Base-by-base conservation (phyloP, 2,888 invertebrate species). In the Drosophila tanythrix region DNA sequence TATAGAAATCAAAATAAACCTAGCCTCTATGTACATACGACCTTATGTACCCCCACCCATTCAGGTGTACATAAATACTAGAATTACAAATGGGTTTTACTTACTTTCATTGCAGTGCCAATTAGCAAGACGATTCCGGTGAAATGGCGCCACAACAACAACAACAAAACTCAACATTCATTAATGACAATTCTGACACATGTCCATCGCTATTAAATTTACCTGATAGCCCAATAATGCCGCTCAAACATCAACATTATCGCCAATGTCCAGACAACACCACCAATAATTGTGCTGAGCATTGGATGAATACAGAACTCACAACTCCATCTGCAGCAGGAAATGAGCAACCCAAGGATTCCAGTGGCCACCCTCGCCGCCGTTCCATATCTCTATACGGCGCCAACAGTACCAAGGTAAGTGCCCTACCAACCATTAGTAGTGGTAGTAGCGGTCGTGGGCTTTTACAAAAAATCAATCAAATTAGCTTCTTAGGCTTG, bases 111-210 rank as follows among this genome's bases (percentile, higher is more conserved):
- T 82, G 62, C 88, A 87, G 86, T 76, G 77, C 77, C 76, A 81
- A 86, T 84, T 83, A 83, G 62, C 58, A 21, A 46, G 60, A 70
- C 62, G 52, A 63, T 63, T 69, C 70, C 59, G 51, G 27, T 59
- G 68, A 67, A 40, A 92, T 92, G 92, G 91, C 92, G 76, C 90
- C 90, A 63, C 91, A 91, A 36, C 59, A 55, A 59, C 64, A 55
- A 27, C 83, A 84, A 76, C 92, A 92, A 77, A 93, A 93, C 82
- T 93, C 93, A 63, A 93, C 93, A 62, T 88, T 93, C 73, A 91
- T 92, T 73, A 81, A 88, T 82, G 91, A 91, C 82, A 91, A 90
- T 83, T 83, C 90, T 69, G 82, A 84, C 83, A 87, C 77, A 63
- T 86, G 88, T 82, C 90, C 90, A 65, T 88, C 91, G 67, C 76